Evolutionary conservation across 2,797 vertebrate species (phyloP), one percentile per base, ranked within the genome.

Genomic region (Orientallactaga sibirica): DNA sequence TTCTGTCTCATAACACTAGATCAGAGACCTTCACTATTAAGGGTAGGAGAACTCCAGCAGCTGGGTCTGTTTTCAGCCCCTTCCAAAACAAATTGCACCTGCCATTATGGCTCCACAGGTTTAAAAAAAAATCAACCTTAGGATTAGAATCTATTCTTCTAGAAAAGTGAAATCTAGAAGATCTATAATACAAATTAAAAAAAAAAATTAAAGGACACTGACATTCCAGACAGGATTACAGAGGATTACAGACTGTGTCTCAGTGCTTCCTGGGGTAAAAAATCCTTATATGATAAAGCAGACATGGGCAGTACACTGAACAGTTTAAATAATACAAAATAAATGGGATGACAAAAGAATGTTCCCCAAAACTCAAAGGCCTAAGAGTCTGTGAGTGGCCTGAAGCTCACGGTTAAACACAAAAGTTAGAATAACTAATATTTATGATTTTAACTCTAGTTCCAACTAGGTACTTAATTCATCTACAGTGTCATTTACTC

Each of bases 191-290:
- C 3, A 75, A 82, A 20, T 66, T 79, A 11, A 12, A 70, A 94
- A 94, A 64, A 41, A 91, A 11, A 85, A n/a, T 58, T 41, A 91
- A 11, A 85, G n/a, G 7, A 91, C 7, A 91, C 29, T 76, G 52
- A 62, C 24, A 89, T 71, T 91, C n/a, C 41, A 83, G 7, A 78
- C 15, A 8, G 43, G 64, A 37, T 91, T 11, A 81, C 33, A 76
- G 16, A 88, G 7, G 67, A 77, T 83, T 82, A 77, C 14, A 88
- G 27, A 66, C 68, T 78, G 6, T 86, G 18, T 71, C 73, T 66
- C 86, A 37, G 84, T 87, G 33, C 11, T 80, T 86, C 58, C 43
- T 92, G 10, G n/a, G 78, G 24, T 14, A 88, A 80, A 85, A 92
- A 88, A 88, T 48, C 7, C 19, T 91, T 66, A 58, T 41, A 58